Percentiles rank a stretch among this genome's conserved stretches.
phyloP scores from a whole-genome alignment of 2,888 invertebrate species.

The Diarsia brunnea region DNA sequence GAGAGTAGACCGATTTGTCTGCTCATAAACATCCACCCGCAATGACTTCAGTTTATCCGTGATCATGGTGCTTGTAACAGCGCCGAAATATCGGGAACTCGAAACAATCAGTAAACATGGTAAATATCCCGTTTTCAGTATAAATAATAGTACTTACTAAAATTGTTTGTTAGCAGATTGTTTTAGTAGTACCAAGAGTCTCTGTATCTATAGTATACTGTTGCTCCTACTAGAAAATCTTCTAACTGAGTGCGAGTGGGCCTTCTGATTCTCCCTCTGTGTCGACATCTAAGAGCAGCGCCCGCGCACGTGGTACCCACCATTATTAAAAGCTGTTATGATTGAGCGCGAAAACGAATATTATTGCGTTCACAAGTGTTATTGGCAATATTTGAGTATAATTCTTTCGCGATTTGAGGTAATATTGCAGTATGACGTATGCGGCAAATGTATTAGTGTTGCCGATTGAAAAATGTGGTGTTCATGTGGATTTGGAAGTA shows the following conservation, averaged over 20 bases:
- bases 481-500: not conserved
- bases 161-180: too few species aligned
- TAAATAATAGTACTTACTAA: too few species aligned
- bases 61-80: too few species aligned
- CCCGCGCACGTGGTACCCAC: conserved; percentile 31
- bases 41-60: too few species aligned
- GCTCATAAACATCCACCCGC: too few species aligned
- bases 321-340: conserved; percentile 57
- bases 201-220: too few species aligned
- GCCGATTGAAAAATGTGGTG: conserved; percentile 29
- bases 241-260: not conserved
- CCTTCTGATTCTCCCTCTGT: conserved; percentile 31
- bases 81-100: too few species aligned
- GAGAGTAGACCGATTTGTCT: too few species aligned
- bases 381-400: conserved; percentile 47
- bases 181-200: too few species aligned
- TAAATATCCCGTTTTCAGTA: too few species aligned
- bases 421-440: not conserved
- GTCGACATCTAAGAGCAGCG: not conserved
- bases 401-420: conserved; percentile 42
- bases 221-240: too few species aligned
- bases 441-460: not conserved
- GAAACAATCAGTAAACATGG: too few species aligned
- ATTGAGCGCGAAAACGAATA: conserved; percentile 56
- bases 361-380: conserved; percentile 47